Evolutionary conservation across 2,797 vertebrate genomes (phyloP).

Genomic region (Coregonus ussuriensis): DNA sequence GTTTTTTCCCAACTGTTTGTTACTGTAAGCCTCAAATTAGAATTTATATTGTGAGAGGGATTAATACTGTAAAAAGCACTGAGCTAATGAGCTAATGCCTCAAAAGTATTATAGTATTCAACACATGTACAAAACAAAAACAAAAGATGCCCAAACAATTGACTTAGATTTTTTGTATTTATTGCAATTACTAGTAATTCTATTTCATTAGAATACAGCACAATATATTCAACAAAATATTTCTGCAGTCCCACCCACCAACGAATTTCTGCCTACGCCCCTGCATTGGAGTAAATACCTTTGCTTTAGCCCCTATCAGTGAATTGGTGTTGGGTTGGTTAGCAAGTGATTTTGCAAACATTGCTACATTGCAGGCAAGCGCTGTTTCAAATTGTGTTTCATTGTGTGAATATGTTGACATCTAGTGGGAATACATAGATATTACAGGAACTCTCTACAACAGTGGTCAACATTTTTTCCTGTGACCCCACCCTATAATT

Average conservation of each 20-base stretch:
- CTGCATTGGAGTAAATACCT: not conserved
- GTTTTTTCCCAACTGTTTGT: not conserved
- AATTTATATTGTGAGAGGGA: slow-evolving; percentile 11
- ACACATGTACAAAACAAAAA: not conserved
- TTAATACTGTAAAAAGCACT: slow-evolving; percentile 5
- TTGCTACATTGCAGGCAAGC: not conserved
- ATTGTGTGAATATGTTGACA: not conserved
- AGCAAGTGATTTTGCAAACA: too few species aligned
- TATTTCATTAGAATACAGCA: not conserved
- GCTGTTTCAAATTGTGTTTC: too few species aligned
- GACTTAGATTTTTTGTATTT: too few species aligned
- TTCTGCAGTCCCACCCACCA: not conserved
- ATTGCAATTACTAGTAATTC: not conserved
- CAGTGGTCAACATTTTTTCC: too few species aligned
- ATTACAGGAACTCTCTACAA: too few species aligned
- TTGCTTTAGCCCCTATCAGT: not conserved
- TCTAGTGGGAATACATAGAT: not conserved
- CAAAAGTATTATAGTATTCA: not conserved
- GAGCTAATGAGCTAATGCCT: not conserved
- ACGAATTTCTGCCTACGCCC: too few species aligned
- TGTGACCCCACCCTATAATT: too few species aligned
- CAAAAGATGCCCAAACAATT: not conserved
- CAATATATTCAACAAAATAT: not conserved
- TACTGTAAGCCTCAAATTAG: not conserved
- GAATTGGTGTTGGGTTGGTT: not conserved